Base-by-base conservation (phyloP, 2,113 vertebrate species). In the Hydrolagus affinis region DNA sequence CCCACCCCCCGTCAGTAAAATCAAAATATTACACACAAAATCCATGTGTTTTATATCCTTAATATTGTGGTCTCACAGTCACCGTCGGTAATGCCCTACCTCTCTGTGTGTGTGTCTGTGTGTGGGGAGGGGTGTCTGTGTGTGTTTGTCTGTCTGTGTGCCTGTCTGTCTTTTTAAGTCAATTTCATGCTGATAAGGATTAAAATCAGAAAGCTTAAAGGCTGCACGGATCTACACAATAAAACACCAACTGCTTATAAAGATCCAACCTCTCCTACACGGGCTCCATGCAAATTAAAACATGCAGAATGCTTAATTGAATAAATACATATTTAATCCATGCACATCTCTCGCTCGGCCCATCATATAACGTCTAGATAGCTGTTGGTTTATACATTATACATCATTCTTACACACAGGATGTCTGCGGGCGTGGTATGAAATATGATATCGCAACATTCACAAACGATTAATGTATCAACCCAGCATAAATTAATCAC, bases 241-340 rank as follows among this genome's bases (percentile, higher is more conserved):
- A 83, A 66, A 25, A 66, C 17, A 68, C 23, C 78, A 19, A 83
- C 78, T 83, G 78, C 78, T 83, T 83, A 6, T 44, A 83, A 66
- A 83, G 78, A 83, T 83, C 78, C 60, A 60, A 60, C 62, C 21
- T 62, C 25, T 64, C 25, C 62, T 83, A 68, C 78, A 28, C 78
- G 78, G 91, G 91, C 91, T 89, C 89, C 89, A 94, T 94, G 92
- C 91, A 92, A 94, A 94, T 92, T 77, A 93, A 85, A 87, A 86
- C 87, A 87, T 88, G 89, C 91, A 89, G 93, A 93, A 94, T 92
- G 90, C 90, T 90, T 93, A 94, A 94, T 94, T 94, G 93, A 94
- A 94, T 92, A 93, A 91, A 94, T 94, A 92, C 93, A 94, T 94
- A 94, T 94, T 92, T 93, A 94, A 93, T 91, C 91, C 89, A 86